Percentiles rank a stretch among this genome's conserved stretches.
These are phyloP conservation scores for fruit fly (Drosophila melanogaster) DNA, from an alignment of 1,140 invertebrate species.

Conservation along the genomic window Release_6_plus_ISO1_MT NT_033779.5:7544001-7544500, in stretches of 20 bases:
- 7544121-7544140: constrained; percentile 43
- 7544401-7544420: constrained; percentile 51
- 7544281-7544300: constrained; percentile 37
- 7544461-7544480: constrained; percentile 34
- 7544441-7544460: constrained; percentile 15
- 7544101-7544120: constrained; percentile 39
- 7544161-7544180: constrained; percentile 24
- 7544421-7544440: constrained; percentile 50
- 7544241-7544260: constrained; percentile 29
- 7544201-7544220: constrained; percentile 34
- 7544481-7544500: constrained; percentile 9
- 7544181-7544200: constrained; percentile 40
- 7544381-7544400: constrained; percentile 68
- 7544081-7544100: constrained; percentile 49
- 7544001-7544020: constrained; percentile 85
- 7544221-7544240: constrained; percentile 61
- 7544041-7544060: constrained; percentile 86
- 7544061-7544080: constrained; percentile 41
- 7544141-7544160: constrained; percentile 62
- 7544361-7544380: constrained; percentile 32
- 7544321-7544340: constrained; percentile 47
- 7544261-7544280: constrained; percentile 12
- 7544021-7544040: constrained; percentile 85
- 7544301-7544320: constrained; percentile 21
- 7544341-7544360: constrained; percentile 30